Percentiles rank a stretch among this genome's conserved stretches.
These are phyloP conservation scores for Hyperoplus lanceolatus DNA, from an alignment of 2,797 vertebrate species.

Conservation along the genomic window DNA sequence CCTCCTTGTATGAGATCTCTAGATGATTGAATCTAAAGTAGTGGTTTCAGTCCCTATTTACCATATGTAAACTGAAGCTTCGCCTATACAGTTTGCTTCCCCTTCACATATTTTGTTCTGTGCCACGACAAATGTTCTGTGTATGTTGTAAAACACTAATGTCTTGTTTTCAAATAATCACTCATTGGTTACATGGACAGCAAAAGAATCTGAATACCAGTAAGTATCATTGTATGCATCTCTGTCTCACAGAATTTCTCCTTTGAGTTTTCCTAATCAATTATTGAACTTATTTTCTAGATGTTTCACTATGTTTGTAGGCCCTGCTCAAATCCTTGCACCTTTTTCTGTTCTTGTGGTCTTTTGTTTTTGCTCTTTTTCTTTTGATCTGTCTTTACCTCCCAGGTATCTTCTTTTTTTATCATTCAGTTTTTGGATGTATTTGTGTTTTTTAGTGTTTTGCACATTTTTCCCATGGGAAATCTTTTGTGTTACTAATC, in stretches of 20 bases:
- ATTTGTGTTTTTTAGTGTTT: slow-evolving; percentile 63
- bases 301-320: slow-evolving; percentile 61
- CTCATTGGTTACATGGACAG: slow-evolving; percentile 89
- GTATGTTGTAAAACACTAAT: slow-evolving; percentile 89
- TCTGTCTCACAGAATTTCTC: slow-evolving; percentile 75
- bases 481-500: slow-evolving; percentile 51
- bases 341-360: slow-evolving; percentile 69
- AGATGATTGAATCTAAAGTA: background rate
- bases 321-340: slow-evolving; percentile 64
- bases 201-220: slow-evolving; percentile 86
- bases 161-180: slow-evolving; percentile 90
- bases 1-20: background rate
- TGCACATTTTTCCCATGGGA: slow-evolving; percentile 61
- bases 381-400: slow-evolving; percentile 56
- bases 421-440: slow-evolving; percentile 66
- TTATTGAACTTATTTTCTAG: slow-evolving; percentile 65
- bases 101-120: slow-evolving; percentile 76
- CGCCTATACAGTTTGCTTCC: background rate
- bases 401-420: slow-evolving; percentile 59
- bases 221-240: slow-evolving; percentile 87
- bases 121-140: slow-evolving; percentile 84
- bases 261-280: slow-evolving; percentile 68
- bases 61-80: background rate
- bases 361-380: slow-evolving; percentile 52
- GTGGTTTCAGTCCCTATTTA: slow-evolving; percentile 5